Percentiles rank a stretch among this genome's conserved stretches.
These are phyloP conservation scores for Plestiodon gilberti DNA, from an alignment of 2,113 vertebrate genomes.

Conservation along the genomic window DNA sequence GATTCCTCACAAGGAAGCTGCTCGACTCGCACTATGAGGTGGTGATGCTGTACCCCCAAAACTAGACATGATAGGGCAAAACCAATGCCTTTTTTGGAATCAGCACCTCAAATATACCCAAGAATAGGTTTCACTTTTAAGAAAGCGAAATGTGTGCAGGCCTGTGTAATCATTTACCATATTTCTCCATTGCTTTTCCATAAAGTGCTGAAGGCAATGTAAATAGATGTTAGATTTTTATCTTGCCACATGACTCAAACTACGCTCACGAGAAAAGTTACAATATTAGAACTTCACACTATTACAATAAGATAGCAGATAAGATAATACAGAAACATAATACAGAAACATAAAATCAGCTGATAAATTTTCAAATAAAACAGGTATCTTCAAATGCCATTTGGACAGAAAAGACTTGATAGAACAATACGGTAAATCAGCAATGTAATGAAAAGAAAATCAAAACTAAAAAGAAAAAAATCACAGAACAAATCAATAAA, in stretches of 20 bases:
- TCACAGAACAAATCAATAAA: not conserved
- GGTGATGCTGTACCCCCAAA: too few relatives aligned
- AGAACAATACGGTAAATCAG: not conserved
- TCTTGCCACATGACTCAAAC: too few relatives aligned
- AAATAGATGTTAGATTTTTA: too few relatives aligned
- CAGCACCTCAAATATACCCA: too few relatives aligned
- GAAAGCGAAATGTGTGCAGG: too few relatives aligned
- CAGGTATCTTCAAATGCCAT: not conserved
- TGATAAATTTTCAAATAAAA: not conserved
- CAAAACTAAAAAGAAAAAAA: not conserved
- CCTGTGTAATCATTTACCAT: too few relatives aligned
- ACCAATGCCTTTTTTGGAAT: too few relatives aligned
- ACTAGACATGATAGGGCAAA: too few relatives aligned
- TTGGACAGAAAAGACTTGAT: not conserved
- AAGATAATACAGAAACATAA: not conserved
- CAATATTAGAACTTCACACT: not conserved
- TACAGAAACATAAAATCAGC: not conserved
- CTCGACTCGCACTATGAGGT: too few relatives aligned
- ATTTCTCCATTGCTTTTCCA: too few relatives aligned
- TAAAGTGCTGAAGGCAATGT: not conserved
- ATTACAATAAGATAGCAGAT: not conserved
- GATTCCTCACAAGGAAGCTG: too few relatives aligned
- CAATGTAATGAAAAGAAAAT: not conserved
- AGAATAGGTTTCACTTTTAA: too few relatives aligned
- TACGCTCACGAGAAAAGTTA: not conserved